Conservation (phyloP, 2,888 invertebrate species). For the Willowsia nigromaculata region DNA sequence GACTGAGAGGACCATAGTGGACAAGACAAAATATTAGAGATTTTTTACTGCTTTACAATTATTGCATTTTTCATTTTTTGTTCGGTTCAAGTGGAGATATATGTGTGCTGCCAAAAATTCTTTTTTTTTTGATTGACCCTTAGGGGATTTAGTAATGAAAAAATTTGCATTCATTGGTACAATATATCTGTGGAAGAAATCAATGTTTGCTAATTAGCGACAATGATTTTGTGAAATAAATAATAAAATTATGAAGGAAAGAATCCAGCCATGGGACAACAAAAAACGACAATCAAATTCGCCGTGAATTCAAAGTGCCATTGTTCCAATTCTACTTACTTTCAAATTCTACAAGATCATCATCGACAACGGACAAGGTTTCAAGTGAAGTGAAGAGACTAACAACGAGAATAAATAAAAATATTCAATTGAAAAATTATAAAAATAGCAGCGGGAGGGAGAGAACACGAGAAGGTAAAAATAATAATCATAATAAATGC, state of each 20-base stretch:
- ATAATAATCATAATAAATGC: conserved; percentile 42
- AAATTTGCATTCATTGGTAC: neutral
- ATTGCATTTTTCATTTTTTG: conserved; percentile 1
- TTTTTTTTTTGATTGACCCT: conserved; percentile 24
- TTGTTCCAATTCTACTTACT: conserved; percentile 53
- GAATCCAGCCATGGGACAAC: conserved; percentile 64
- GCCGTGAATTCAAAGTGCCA: conserved; percentile 35
- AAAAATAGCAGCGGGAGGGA: conserved; percentile 47
- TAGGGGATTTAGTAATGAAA: conserved; percentile 27
- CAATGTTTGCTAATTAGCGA: conserved; percentile 39
- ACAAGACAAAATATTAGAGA: conserved; percentile 11
- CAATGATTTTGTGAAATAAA: conserved; percentile 48
- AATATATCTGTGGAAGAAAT: conserved; percentile 13
- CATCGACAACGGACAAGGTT: conserved; percentile 46
- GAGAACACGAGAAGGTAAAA: conserved; percentile 50
- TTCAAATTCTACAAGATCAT: conserved; percentile 37
- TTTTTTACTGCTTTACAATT: conserved; percentile 21
- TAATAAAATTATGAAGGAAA: neutral
- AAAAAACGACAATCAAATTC: neutral
- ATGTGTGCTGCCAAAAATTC: conserved; percentile 41
- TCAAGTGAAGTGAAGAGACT: conserved; percentile 50
- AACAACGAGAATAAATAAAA: conserved; percentile 14
- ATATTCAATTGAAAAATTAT: conserved; percentile 40
- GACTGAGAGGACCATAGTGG: neutral
- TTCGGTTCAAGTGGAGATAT: neutral